Conservation (phyloP, 2,888 invertebrate species). For the Drymonia ruficornis region DNA sequence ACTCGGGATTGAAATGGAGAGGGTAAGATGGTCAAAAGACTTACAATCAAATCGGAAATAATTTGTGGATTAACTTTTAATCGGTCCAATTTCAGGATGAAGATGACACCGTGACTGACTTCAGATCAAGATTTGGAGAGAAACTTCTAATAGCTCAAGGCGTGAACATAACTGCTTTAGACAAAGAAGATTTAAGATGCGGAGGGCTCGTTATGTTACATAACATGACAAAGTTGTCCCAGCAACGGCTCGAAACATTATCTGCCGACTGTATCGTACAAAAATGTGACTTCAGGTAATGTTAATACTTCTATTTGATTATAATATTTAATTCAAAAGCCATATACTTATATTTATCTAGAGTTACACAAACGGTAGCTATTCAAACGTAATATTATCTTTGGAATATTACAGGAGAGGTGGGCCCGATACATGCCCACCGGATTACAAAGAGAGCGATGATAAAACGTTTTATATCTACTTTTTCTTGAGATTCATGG, state of each 20-base stretch:
- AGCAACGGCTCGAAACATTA: constrained; percentile 83
- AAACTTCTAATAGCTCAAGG: constrained; percentile 86
- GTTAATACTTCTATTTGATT: constrained; percentile 39
- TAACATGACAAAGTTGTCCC: constrained; percentile 86
- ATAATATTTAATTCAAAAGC: constrained; percentile 48
- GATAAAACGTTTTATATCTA: constrained; percentile 93
- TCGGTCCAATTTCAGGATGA: constrained; percentile 78
- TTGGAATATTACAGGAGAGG: constrained; percentile 84
- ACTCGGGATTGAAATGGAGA: constrained; percentile 90
- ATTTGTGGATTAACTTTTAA: not conserved
- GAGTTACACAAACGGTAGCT: constrained; percentile 48
- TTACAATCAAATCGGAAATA: not conserved
- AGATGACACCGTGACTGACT: constrained; percentile 90
- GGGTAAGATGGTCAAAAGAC: constrained; percentile 57
- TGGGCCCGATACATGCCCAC: constrained; percentile 91
- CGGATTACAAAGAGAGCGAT: constrained; percentile 91
- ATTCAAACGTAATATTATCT: constrained; percentile 50
- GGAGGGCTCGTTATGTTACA: constrained; percentile 89
- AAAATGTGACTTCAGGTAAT: constrained; percentile 88
- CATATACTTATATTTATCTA: constrained; percentile 51
- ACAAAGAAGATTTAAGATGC: constrained; percentile 90
- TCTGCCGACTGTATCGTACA: constrained; percentile 91
- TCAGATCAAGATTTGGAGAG: constrained; percentile 88
- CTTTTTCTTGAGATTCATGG: constrained; percentile 91
- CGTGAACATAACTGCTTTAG: constrained; percentile 89